A percentile compares a stretch with the other conserved stretches of the same genome.
Evolutionary conservation across 2,888 invertebrate species (phyloP).

Genomic region (Cephus spinipes): DNA sequence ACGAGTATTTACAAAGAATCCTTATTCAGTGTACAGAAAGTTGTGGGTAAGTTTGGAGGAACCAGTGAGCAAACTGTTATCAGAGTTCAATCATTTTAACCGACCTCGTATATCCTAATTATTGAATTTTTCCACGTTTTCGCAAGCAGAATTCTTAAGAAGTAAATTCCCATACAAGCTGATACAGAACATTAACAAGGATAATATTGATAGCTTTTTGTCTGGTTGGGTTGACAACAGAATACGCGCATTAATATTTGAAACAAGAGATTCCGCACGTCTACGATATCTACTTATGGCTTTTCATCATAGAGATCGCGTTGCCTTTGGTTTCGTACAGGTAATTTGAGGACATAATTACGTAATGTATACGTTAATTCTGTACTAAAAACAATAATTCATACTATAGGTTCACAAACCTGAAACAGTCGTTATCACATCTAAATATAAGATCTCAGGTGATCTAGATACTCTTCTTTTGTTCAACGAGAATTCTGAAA

Average conservation of each 20-base stretch:
- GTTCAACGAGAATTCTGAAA: conserved; percentile 86
- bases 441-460: conserved; percentile 79
- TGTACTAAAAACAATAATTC: not conserved
- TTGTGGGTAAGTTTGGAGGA: conserved; percentile 74
- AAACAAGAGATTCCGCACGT: conserved; percentile 80
- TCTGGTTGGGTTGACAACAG: conserved; percentile 93
- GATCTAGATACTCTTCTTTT: conserved; percentile 85
- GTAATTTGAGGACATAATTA: conserved; percentile 44
- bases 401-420: conserved; percentile 73
- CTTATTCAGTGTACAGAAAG: conserved; percentile 81
- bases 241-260: conserved; percentile 90
- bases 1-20: conserved; percentile 86
- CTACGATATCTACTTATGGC: conserved; percentile 90
- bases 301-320: conserved; percentile 85
- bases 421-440: conserved; percentile 74
- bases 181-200: conserved; percentile 77
- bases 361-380: conserved; percentile 12
- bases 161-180: conserved; percentile 87
- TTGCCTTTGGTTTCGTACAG: conserved; percentile 83
- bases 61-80: conserved; percentile 1
- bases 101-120: not conserved
- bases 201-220: conserved; percentile 82
- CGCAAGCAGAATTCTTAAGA: conserved; percentile 81
- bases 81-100: conserved; percentile 1
- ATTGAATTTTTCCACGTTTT: not conserved